Percentiles rank a stretch among this genome's conserved stretches.
Conservation (phyloP, 2,113 vertebrate genomes). For the Crotalus helleri region DNA sequence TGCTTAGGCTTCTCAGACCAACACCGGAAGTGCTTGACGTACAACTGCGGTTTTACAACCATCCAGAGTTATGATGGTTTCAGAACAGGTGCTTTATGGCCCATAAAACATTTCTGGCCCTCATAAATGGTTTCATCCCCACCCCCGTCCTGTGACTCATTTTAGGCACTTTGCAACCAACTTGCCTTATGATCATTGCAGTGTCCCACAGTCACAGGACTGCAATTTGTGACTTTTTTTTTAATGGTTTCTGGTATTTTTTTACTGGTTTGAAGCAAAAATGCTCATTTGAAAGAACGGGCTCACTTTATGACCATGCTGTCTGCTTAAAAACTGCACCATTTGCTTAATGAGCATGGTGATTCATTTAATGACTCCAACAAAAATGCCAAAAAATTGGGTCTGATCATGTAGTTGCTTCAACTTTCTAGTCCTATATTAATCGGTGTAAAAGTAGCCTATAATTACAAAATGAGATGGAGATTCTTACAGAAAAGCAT, state of each 20-base stretch:
- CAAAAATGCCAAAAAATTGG: not conserved
- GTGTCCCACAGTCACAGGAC: not conserved
- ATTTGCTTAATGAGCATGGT: not conserved
- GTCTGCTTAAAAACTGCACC: not conserved
- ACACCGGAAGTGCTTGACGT: no score
- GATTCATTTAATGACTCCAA: not conserved
- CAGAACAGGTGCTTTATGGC: not conserved
- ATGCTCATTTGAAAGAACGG: not conserved
- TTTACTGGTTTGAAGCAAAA: not conserved
- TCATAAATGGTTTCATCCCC: not conserved
- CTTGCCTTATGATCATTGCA: not conserved
- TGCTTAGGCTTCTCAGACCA: not conserved
- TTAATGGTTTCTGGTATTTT: not conserved
- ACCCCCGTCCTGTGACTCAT: not conserved
- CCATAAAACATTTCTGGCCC: not conserved
- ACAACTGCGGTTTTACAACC: not conserved
- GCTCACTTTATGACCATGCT: not conserved
- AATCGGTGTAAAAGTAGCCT: not conserved
- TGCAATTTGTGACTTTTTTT: not conserved
- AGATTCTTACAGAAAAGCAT: not conserved
- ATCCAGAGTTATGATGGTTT: not conserved
- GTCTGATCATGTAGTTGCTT: not conserved
- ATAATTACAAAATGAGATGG: not conserved
- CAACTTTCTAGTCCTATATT: not conserved
- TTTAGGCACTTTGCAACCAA: not conserved